These are phyloP conservation scores for Autographa gamma DNA, from an alignment of 2,888 invertebrate species.

Conservation along the genomic window DNA sequence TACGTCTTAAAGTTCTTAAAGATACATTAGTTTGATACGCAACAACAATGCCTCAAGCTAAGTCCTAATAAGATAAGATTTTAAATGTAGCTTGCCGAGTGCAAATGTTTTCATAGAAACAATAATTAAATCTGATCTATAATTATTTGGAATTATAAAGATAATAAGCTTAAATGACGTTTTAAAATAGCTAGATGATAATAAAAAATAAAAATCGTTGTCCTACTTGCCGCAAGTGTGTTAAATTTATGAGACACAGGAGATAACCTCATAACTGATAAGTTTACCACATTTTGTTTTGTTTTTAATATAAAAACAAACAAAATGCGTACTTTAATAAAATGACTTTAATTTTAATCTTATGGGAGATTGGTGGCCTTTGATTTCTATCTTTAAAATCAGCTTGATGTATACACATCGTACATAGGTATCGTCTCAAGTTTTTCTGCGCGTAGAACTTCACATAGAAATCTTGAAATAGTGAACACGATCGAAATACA, in stretches of 20 bases:
- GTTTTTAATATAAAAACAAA: too few species aligned
- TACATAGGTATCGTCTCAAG: too few species aligned
- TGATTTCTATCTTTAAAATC: too few species aligned
- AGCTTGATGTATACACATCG: too few species aligned
- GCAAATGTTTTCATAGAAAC: not conserved
- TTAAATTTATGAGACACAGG: not conserved
- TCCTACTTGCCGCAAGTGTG: not conserved
- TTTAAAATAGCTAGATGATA: not conserved
- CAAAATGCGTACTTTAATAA: too few species aligned
- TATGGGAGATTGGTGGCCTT: too few species aligned
- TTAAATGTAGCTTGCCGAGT: not conserved
- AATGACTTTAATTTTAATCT: too few species aligned
- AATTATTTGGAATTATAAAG: not conserved
- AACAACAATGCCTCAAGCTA: not conserved
- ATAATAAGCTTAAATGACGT: not conserved
- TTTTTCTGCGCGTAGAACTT: too few species aligned
- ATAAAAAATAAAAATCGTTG: not conserved
- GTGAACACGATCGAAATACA: too few species aligned
- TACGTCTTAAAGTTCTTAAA: too few species aligned
- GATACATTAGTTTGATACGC: not conserved
- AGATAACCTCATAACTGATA: not conserved
- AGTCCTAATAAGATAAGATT: not conserved
- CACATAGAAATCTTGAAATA: too few species aligned
- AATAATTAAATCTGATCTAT: not conserved
- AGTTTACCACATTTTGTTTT: too few species aligned